phyloP scores from a whole-genome alignment of 2,888 invertebrate genomes.

The Unio delphinus region DNA sequence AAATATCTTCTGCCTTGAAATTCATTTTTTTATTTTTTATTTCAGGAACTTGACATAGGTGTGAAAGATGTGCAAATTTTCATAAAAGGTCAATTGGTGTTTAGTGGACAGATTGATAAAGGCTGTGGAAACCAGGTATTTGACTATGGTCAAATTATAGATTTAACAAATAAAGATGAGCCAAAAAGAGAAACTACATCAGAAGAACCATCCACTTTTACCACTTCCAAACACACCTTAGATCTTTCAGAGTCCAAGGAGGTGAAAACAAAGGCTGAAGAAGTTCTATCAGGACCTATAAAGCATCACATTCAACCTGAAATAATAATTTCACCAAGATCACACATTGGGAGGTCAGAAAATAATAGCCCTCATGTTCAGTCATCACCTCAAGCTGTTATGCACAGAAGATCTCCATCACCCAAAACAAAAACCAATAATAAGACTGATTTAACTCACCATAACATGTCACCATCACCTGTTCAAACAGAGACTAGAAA shows the following conservation, averaged over 20 bases:
- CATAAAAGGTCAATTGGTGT: conserved; percentile 59
- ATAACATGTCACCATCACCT: conserved; percentile 38
- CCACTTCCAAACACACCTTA: too few species aligned
- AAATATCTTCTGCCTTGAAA: background rate
- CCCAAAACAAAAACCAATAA: conserved; percentile 12
- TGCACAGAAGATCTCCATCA: conserved; percentile 7
- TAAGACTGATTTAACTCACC: conserved; percentile 19
- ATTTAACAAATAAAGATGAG: too few species aligned
- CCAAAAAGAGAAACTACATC: too few species aligned
- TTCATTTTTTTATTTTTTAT: background rate
- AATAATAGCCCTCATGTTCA: background rate
- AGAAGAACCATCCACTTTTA: too few species aligned
- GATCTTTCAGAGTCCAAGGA: too few species aligned
- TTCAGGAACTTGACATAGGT: conserved; percentile 66
- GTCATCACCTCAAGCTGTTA: background rate
- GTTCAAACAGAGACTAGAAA: conserved; percentile 24
- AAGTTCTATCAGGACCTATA: too few species aligned
- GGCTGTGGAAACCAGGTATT: conserved; percentile 72
- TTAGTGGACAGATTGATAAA: conserved; percentile 66
- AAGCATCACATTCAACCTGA: too few species aligned
- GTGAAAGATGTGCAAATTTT: conserved; percentile 58
- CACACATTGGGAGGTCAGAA: background rate
- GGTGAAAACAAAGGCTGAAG: too few species aligned
- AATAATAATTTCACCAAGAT: too few species aligned
- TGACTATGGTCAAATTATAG: conserved; percentile 65